Conservation (phyloP, 2,797 vertebrate genomes). For the Lithobates pipiens region DNA sequence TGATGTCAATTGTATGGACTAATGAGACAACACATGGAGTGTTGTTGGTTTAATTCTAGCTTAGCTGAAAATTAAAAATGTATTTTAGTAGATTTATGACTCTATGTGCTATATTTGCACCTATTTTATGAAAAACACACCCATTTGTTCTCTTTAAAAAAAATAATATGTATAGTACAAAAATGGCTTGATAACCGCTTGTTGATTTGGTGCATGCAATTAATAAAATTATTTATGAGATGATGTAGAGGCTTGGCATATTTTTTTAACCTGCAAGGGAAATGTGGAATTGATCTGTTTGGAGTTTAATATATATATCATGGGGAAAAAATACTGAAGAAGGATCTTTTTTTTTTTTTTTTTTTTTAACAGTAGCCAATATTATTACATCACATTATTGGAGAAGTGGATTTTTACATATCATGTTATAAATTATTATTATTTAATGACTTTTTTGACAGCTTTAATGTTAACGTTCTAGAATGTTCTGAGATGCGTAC, state of each 20-base stretch:
- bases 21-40: no score
- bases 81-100: not conserved
- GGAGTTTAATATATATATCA: no score
- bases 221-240: slow-evolving; percentile 11
- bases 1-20: not conserved
- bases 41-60: not conserved
- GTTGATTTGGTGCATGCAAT: not conserved
- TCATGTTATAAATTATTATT: not conserved
- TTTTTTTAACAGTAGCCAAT: no score
- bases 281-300: no score
- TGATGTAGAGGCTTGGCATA: not conserved
- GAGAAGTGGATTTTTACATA: not conserved
- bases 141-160: not conserved
- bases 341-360: no score
- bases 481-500: not conserved
- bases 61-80: no score
- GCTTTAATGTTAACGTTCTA: not conserved
- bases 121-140: not conserved
- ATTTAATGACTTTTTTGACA: not conserved
- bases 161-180: not conserved
- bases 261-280: not conserved
- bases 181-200: not conserved
- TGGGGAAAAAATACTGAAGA: no score
- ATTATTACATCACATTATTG: not conserved
- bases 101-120: not conserved